Evolutionary conservation across 2,797 vertebrate species (phyloP), one percentile per base, ranked within the genome.

Genomic region (Leucoraja ocellata): DNA sequence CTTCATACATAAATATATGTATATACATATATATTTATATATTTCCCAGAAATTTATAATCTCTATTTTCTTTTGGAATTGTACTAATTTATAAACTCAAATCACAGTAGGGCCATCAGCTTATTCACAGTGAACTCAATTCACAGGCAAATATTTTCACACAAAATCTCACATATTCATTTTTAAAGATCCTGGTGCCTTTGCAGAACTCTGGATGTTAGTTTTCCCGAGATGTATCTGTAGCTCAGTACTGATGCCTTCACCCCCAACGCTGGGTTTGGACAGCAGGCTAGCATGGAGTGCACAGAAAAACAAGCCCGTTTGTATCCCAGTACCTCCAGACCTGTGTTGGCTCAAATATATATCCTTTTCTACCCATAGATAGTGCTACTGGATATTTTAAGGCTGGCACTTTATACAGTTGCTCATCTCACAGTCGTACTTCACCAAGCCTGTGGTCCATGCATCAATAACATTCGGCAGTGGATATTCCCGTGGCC

Each of bases 1-100:
- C 84, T 88, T 88, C 84, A 88, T 88, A 88, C 84, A 88, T 88
- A 88, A 88, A 88, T 88, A 88, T 88, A 88, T 88, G 84, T 68
- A 88, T 88, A 65, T 88, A 78, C 71, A 74, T 78, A 88, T 88
- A 88, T 88, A 88, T 88, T 88, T 68, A 88, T 88, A 88, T 88
- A 88, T 88, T 88, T 88, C 63, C 84, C 84, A 88, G 84, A 88
- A 88, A 88, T 68, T 88, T 88, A 88, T 68, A 88, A 68, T 65
- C 84, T 88, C 63, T 88, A 68, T 88, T 39, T 74, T 74, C 21
- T 74, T 65, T 88, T 88, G 63, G 84, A 88, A 88, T 18, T 88
- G 16, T 68, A 86, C 63, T 88, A 36, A 88, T 36, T 54, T 65
- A 65, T 88, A 88, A 88, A 88, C n/a, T 88, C 61, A 68, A 65